A percentile compares a stretch with the other conserved stretches of the same genome.
Conservation (phyloP, 2,888 invertebrate species). For the Congeria kusceri region DNA sequence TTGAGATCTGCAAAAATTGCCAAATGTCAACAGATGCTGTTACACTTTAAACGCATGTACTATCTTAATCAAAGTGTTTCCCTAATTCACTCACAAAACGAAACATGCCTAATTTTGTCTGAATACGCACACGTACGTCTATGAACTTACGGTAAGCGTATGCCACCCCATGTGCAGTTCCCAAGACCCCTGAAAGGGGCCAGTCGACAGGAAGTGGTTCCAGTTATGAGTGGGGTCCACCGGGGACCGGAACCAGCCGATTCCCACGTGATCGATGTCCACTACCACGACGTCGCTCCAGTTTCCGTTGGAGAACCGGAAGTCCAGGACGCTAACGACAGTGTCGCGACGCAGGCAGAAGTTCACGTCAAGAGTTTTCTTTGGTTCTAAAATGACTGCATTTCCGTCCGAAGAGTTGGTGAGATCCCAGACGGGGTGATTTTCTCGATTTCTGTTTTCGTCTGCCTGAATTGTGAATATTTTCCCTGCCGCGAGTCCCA, state of each 20-base stretch:
- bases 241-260: slow-evolving; percentile 62
- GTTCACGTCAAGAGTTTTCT: slow-evolving; percentile 56
- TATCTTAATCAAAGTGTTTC: too few relatives aligned
- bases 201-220: slow-evolving; percentile 62
- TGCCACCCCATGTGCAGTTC: slow-evolving; percentile 65
- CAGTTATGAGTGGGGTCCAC: slow-evolving; percentile 38
- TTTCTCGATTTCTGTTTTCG: slow-evolving; percentile 49
- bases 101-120: too few relatives aligned
- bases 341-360: slow-evolving; percentile 65
- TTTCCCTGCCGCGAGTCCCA: slow-evolving; percentile 1
- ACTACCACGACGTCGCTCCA: slow-evolving; percentile 61
- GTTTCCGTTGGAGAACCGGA: slow-evolving; percentile 69
- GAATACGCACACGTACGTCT: not conserved
- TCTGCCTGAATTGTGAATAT: slow-evolving; percentile 51
- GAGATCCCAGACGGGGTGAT: slow-evolving; percentile 63
- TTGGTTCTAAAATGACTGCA: slow-evolving; percentile 58
- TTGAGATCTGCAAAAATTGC: too few relatives aligned
- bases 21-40: too few relatives aligned
- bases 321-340: slow-evolving; percentile 51
- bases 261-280: slow-evolving; percentile 52
- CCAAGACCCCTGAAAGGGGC: slow-evolving; percentile 42
- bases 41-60: too few relatives aligned
- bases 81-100: too few relatives aligned
- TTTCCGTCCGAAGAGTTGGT: slow-evolving; percentile 63
- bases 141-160: slow-evolving; percentile 34